A percentile compares a stretch with the other conserved stretches of the same genome.
phyloP scores from a whole-genome alignment of 2,888 invertebrate genomes.

The Thyatira batis region DNA sequence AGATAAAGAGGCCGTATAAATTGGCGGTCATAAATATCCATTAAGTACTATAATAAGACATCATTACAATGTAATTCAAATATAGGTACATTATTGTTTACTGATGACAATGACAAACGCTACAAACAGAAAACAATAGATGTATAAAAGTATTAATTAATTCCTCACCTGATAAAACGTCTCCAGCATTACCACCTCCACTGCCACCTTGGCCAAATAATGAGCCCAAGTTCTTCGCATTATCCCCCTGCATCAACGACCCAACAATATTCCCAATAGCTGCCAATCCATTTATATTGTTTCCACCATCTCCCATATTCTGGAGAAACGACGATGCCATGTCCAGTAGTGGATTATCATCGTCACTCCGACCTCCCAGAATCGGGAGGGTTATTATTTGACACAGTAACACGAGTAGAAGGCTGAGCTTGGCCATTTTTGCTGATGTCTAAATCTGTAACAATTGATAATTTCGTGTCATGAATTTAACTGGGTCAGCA shows the following conservation, averaged over 20 bases:
- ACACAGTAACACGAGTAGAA: conserved; percentile 43
- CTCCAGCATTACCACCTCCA: conserved; percentile 61
- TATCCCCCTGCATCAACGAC: conserved; percentile 86
- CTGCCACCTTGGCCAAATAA: conserved; percentile 59
- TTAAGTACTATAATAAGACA: too few relatives aligned
- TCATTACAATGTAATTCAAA: too few relatives aligned
- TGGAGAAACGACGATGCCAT: conserved; percentile 86
- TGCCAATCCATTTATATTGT: conserved; percentile 70
- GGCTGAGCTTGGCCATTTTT: conserved; percentile 52
- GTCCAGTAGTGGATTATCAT: conserved; percentile 85
- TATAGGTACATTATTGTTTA: too few relatives aligned
- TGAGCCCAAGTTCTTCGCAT: conserved; percentile 80
- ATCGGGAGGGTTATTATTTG: conserved; percentile 52
- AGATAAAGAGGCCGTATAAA: too few relatives aligned
- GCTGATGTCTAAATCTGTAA: conserved; percentile 19
- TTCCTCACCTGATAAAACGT: conserved; percentile 71
- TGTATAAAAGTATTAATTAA: not conserved
- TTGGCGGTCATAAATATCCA: too few relatives aligned
- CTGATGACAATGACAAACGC: too few relatives aligned
- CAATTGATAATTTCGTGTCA: not conserved
- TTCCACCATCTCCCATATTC: conserved; percentile 76
- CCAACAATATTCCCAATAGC: conserved; percentile 86
- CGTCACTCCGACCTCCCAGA: conserved; percentile 53
- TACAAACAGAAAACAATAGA: too few relatives aligned
- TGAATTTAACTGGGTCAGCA: too few relatives aligned